phyloP scores from a whole-genome alignment of 2,888 invertebrate species.

The Scaptomyza parva region DNA sequence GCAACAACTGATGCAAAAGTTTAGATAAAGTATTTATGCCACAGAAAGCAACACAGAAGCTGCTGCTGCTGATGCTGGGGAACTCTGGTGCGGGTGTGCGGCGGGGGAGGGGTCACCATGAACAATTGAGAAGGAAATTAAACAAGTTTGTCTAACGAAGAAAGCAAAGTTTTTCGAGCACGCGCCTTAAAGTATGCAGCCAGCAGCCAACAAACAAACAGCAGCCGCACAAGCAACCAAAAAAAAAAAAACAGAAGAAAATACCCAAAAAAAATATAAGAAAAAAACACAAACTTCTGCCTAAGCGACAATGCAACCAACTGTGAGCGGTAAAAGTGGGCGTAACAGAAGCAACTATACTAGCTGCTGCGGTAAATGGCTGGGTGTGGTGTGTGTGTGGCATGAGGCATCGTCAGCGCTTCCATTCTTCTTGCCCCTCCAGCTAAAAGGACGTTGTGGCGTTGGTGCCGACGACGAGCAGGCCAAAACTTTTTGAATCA shows the following conservation, averaged over 20 bases:
- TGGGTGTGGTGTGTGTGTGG: too few species aligned
- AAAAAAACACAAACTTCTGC: constrained; percentile 47
- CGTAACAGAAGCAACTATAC: neutral
- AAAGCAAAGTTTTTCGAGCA: constrained; percentile 70
- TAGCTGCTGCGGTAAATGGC: constrained; percentile 7
- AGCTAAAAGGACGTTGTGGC: constrained; percentile 17
- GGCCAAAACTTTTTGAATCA: constrained; percentile 75
- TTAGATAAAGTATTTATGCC: constrained; percentile 60
- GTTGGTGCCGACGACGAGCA: constrained; percentile 14
- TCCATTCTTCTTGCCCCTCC: constrained; percentile 8
- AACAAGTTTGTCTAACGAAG: constrained; percentile 76
- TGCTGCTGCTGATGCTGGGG: neutral
- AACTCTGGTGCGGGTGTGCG: constrained; percentile 5
- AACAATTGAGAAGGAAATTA: constrained; percentile 78
- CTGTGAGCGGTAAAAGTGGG: constrained; percentile 12
- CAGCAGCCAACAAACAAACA: constrained; percentile 13
- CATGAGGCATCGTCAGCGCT: constrained; percentile 41
- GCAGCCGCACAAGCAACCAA: constrained; percentile 38
- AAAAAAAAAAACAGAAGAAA: neutral
- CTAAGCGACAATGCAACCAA: constrained; percentile 54
- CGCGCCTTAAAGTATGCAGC: constrained; percentile 76
- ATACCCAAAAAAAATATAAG: constrained; percentile 16
- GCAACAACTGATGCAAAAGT: constrained; percentile 56
- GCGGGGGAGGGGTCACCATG: constrained; percentile 40
- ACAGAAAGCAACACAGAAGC: constrained; percentile 14